Evolutionary conservation across 2,113 vertebrate genomes (phyloP).

Genomic region (Callionymus lyra): DNA sequence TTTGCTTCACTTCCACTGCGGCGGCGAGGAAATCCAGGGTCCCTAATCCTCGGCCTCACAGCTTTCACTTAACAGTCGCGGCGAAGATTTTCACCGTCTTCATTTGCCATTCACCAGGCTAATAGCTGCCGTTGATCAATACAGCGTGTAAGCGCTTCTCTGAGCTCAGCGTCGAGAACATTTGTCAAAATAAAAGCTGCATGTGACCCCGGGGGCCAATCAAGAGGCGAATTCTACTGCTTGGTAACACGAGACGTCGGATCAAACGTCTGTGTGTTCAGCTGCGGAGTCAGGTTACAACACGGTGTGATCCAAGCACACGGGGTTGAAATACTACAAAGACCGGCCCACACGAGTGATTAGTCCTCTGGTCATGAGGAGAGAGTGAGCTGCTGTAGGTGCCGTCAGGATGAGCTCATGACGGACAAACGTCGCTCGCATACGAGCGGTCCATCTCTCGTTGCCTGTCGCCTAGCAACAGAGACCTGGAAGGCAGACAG

Average conservation of each 20-base stretch:
- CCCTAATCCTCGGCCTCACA: conserved; percentile 49
- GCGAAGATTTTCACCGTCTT: conserved; percentile 32
- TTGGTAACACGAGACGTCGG: conserved; percentile 30
- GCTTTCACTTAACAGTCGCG: conserved; percentile 43
- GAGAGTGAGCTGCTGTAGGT: neutral
- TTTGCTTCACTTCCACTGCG: conserved; percentile 36
- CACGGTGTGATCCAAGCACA: neutral
- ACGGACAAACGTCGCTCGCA: conserved; percentile 65
- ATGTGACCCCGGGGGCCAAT: conserved; percentile 43
- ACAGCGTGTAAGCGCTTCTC: conserved; percentile 50
- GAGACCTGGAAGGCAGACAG: conserved; percentile 68
- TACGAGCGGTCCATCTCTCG: conserved; percentile 64
- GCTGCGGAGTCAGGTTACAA: conserved; percentile 14
- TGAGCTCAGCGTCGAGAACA: conserved; percentile 38
- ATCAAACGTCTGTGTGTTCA: conserved; percentile 2
- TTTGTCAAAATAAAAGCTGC: conserved; percentile 62
- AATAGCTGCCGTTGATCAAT: conserved; percentile 63
- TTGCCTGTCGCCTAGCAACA: conserved; percentile 72
- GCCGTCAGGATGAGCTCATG: conserved; percentile 47
- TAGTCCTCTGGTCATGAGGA: too few relatives aligned
- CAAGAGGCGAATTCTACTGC: conserved; percentile 37
- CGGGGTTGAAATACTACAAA: neutral
- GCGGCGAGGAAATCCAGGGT: conserved; percentile 45
- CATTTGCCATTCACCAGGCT: conserved; percentile 16
- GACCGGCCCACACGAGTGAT: too few relatives aligned